Evolutionary conservation across 2,797 vertebrate genomes (phyloP).

Genomic region (Aldrovandia affinis): DNA sequence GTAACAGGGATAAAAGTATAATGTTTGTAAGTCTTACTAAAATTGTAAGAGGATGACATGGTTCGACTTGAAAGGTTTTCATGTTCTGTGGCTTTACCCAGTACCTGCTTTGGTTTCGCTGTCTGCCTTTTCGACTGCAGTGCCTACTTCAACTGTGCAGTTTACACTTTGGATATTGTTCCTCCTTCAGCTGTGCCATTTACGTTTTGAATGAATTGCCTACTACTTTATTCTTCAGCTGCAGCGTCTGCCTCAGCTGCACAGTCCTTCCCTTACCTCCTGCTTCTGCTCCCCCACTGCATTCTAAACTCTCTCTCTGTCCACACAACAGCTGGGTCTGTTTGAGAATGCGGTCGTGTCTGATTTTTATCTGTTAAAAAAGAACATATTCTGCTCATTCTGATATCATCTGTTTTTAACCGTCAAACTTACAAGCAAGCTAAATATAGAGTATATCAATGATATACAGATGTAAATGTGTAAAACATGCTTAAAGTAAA

Average conservation of each 20-base stretch:
- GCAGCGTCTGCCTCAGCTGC: neutral
- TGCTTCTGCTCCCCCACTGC: neutral
- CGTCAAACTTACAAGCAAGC: neutral
- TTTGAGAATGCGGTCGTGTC: neutral
- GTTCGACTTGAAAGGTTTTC: neutral
- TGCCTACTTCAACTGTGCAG: too few relatives aligned
- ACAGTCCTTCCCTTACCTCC: neutral
- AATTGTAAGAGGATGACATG: neutral
- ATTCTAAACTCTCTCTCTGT: neutral
- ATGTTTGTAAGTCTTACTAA: neutral
- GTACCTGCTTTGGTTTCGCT: neutral
- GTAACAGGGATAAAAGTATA: neutral
- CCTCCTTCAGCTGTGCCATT: neutral
- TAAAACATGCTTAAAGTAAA: conserved; percentile 14
- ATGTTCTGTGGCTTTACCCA: neutral
- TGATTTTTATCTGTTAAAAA: neutral
- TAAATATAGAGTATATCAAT: neutral
- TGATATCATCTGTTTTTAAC: neutral
- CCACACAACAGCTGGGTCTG: neutral
- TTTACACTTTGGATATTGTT: too few relatives aligned
- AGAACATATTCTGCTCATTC: neutral
- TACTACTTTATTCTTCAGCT: neutral
- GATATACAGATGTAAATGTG: neutral
- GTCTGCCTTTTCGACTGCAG: neutral
- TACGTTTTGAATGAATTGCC: neutral